These are phyloP conservation scores for Liodrosophila aerea DNA, from an alignment of 2,888 invertebrate genomes.

Conservation along the genomic window DNA sequence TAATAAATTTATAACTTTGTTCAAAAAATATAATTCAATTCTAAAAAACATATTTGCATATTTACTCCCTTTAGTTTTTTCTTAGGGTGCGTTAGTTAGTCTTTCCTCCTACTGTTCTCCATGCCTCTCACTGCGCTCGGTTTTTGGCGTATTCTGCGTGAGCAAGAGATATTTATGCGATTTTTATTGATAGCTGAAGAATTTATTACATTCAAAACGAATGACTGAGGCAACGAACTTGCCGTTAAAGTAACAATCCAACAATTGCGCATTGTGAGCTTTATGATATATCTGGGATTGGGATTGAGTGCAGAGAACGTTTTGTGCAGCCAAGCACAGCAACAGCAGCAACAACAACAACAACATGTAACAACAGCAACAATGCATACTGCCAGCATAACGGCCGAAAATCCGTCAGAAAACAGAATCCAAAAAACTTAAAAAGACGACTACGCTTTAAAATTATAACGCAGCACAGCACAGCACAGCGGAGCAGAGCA, in stretches of 20 bases:
- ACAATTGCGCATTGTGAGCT: constrained; percentile 52
- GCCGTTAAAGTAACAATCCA: constrained; percentile 41
- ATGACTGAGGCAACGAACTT: constrained; percentile 57
- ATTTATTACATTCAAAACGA: constrained; percentile 55
- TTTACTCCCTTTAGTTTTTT: too few relatives aligned
- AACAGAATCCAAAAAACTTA: constrained; percentile 50
- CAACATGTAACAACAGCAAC: constrained; percentile 28
- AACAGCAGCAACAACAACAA: constrained; percentile 16
- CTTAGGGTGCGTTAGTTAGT: too few relatives aligned
- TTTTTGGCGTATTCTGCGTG: constrained; percentile 16
- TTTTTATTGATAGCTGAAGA: constrained; percentile 56
- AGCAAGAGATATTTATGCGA: constrained; percentile 50
- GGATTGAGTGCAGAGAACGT: constrained; percentile 35
- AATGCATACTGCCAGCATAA: constrained; percentile 49
- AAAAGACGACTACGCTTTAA: constrained; percentile 41
- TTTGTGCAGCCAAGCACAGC: constrained; percentile 53
- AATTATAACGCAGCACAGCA: constrained; percentile 61
- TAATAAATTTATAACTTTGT: too few relatives aligned
- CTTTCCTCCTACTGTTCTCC: too few relatives aligned
- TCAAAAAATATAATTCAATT: too few relatives aligned
- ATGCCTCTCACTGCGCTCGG: neutral
- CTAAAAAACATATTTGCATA: too few relatives aligned
- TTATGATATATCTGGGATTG: constrained; percentile 34
- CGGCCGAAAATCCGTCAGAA: constrained; percentile 58
- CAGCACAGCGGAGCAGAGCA: constrained; percentile 60